Evolutionary conservation across 2,888 invertebrate genomes (phyloP).

Genomic region (Tachina fera): DNA sequence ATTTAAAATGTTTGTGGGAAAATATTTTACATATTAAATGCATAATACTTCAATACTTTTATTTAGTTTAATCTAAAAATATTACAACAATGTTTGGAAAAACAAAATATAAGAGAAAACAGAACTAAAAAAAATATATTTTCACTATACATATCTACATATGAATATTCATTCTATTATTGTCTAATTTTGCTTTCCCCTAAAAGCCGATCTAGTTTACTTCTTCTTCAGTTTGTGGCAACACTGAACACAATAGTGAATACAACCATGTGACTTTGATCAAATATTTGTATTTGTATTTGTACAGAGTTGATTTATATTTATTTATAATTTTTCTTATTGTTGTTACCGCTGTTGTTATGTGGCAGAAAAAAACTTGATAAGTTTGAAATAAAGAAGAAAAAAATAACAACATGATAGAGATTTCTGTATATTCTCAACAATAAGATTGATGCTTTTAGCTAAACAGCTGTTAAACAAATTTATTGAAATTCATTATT

Average conservation of each 20-base stretch:
- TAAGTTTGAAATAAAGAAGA: slow-evolving; percentile 32
- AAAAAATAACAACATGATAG: background rate
- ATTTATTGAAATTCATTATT: slow-evolving; percentile 58
- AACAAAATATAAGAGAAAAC: too few relatives aligned
- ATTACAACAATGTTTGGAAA: too few relatives aligned
- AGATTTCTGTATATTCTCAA: slow-evolving; percentile 10
- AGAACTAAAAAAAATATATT: too few relatives aligned
- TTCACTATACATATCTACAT: too few relatives aligned
- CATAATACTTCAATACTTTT: too few relatives aligned
- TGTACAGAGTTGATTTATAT: slow-evolving; percentile 11
- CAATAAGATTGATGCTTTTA: slow-evolving; percentile 15
- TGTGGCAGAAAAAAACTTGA: slow-evolving; percentile 24
- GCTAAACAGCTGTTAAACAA: slow-evolving; percentile 58
- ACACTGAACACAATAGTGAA: background rate
- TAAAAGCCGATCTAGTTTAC: background rate
- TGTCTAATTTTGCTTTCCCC: too few relatives aligned
- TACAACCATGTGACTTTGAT: slow-evolving; percentile 51
- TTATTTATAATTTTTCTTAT: background rate
- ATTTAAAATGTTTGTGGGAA: too few relatives aligned
- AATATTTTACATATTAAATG: too few relatives aligned
- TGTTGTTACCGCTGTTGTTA: slow-evolving; percentile 16
- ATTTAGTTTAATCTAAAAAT: too few relatives aligned
- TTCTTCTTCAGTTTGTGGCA: background rate
- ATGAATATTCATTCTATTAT: too few relatives aligned
- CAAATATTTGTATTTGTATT: background rate